These are phyloP conservation scores for Cochlearius cochlearius DNA, from an alignment of 2,113 vertebrate genomes.

Conservation along the genomic window DNA sequence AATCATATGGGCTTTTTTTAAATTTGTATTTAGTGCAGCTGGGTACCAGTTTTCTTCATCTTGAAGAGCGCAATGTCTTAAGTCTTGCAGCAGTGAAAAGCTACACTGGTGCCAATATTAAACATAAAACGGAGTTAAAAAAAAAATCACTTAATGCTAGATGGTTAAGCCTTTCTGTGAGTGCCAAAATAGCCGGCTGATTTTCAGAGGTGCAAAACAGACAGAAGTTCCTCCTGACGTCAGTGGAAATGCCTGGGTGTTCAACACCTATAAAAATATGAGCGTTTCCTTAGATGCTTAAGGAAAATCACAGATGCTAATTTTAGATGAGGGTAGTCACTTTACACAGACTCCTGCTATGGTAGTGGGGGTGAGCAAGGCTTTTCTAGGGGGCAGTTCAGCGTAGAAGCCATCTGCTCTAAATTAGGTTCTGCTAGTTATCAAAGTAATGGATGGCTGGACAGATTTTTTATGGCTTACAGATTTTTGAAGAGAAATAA, in stretches of 20 bases:
- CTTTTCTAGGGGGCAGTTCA: not conserved
- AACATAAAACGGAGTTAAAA: not conserved
- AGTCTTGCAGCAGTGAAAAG: not conserved
- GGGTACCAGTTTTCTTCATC: not conserved
- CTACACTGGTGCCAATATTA: not conserved
- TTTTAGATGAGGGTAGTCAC: slow-evolving; percentile 15
- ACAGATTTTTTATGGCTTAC: not conserved
- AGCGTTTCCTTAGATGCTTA: slow-evolving; percentile 26
- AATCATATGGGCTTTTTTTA: not conserved
- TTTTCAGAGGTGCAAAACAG: slow-evolving; percentile 41
- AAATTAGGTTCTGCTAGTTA: not conserved
- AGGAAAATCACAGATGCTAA: slow-evolving; percentile 34
- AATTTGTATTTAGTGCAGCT: not conserved
- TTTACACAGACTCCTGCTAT: slow-evolving; percentile 4
- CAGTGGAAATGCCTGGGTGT: slow-evolving; percentile 54
- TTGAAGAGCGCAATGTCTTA: not conserved
- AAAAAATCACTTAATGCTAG: not conserved
- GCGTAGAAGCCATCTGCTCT: not conserved
- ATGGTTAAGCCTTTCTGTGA: not conserved
- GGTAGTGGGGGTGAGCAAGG: not conserved
- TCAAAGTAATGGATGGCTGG: not conserved
- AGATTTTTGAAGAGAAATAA: not conserved
- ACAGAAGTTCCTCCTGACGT: slow-evolving; percentile 43
- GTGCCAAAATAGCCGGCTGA: slow-evolving; percentile 6
- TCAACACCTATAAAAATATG: slow-evolving; percentile 42